phyloP scores from a whole-genome alignment of 2,797 vertebrate species.

The Heteromormyrus szaboi region DNA sequence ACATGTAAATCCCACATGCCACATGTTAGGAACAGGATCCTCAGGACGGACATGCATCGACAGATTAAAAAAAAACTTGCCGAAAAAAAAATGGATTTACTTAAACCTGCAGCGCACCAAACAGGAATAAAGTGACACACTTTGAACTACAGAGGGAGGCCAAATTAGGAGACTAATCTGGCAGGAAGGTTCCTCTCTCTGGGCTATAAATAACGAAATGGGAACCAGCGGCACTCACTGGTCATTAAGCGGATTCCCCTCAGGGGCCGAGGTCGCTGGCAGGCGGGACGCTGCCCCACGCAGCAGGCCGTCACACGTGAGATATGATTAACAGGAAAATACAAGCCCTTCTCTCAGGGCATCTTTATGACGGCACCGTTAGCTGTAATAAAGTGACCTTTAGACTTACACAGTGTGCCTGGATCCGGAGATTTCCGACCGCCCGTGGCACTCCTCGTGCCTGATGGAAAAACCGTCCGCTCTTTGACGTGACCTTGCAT shows the following conservation, averaged over 20 bases:
- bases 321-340: background rate
- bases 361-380: background rate
- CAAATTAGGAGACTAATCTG: constrained; percentile 18
- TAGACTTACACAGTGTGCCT: background rate
- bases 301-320: background rate
- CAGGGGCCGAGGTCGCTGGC: constrained; percentile 9
- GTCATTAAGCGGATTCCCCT: constrained; percentile 19
- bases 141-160: background rate
- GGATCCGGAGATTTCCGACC: background rate
- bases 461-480: background rate
- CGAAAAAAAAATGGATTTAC: background rate
- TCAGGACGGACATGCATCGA: background rate
- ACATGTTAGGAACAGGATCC: background rate
- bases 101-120: background rate
- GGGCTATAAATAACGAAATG: constrained; percentile 24
- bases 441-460: background rate
- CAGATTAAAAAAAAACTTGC: background rate
- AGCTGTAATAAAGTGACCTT: background rate
- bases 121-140: background rate
- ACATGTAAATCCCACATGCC: background rate
- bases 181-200: constrained; percentile 19
- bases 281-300: background rate
- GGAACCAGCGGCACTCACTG: constrained; percentile 11
- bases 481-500: background rate
- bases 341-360: background rate